A percentile compares a stretch with the other conserved stretches of the same genome.
Conservation (phyloP, 2,888 invertebrate species). For the Eristalis intricaria region DNA sequence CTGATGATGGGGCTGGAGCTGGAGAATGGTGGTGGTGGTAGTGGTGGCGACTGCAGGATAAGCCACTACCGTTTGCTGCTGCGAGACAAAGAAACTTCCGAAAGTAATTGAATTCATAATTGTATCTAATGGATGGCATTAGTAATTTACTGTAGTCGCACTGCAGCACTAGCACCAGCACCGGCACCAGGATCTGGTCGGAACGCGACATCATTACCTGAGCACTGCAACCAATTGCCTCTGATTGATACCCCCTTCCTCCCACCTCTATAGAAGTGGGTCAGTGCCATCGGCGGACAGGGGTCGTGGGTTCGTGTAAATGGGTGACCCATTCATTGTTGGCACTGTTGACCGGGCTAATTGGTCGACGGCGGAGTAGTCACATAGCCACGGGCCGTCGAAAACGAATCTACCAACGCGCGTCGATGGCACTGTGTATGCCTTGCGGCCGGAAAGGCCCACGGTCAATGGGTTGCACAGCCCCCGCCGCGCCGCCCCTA, state of each 20-base stretch:
- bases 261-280: constrained; percentile 47
- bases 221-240: constrained; percentile 56
- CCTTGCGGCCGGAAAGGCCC: not conserved
- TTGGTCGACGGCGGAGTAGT: not conserved
- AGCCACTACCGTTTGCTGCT: not conserved
- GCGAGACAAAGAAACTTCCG: constrained; percentile 23
- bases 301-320: constrained; percentile 15
- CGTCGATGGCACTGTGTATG: not conserved
- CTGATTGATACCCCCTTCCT: constrained; percentile 57
- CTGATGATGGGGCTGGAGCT: not conserved
- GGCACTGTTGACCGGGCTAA: constrained; percentile 16
- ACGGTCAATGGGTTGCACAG: not conserved
- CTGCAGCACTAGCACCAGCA: constrained; percentile 14
- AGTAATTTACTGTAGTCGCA: constrained; percentile 55
- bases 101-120: constrained; percentile 71
- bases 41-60: constrained; percentile 2
- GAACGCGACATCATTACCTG: constrained; percentile 55
- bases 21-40: not conserved
- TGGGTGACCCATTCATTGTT: constrained; percentile 26
- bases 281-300: constrained; percentile 8
- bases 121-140: constrained; percentile 64
- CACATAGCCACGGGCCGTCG: not conserved
- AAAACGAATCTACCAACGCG: not conserved
- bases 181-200: constrained; percentile 4
- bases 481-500: not conserved